Percentiles rank a stretch among this genome's conserved stretches.
phyloP scores from a whole-genome alignment of 2,797 vertebrate species.

The Cetoscarus ocellatus region DNA sequence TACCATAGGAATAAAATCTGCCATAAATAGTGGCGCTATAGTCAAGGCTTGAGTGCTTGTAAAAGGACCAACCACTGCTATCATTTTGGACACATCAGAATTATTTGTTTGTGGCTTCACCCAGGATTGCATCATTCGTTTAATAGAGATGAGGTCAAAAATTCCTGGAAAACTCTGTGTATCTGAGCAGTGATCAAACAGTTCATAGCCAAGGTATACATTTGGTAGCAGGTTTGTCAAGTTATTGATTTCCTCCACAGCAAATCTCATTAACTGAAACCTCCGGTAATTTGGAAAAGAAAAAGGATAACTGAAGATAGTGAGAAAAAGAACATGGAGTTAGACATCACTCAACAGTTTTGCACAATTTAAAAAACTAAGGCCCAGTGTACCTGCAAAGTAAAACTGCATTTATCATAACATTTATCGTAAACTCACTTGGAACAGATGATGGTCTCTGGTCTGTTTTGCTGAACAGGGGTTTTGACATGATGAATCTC shows the following conservation, averaged over 20 bases:
- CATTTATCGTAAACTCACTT: slow-evolving; percentile 64
- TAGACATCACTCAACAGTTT: background rate
- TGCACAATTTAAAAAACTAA: too few relatives aligned
- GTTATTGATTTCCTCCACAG: slow-evolving; percentile 1
- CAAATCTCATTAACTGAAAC: background rate
- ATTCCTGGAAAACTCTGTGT: background rate
- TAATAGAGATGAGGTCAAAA: background rate
- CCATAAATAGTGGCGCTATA: slow-evolving; percentile 72
- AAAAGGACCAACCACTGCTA: slow-evolving; percentile 74
- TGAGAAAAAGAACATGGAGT: background rate
- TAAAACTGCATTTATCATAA: background rate
- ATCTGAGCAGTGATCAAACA: slow-evolving; percentile 1
- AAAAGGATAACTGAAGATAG: background rate
- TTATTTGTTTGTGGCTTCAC: background rate
- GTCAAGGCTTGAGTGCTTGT: slow-evolving; percentile 65
- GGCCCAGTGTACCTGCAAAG: too few relatives aligned
- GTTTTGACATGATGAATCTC: slow-evolving; percentile 60
- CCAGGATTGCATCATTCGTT: slow-evolving; percentile 5
- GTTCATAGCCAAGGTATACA: background rate
- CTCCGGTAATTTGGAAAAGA: background rate
- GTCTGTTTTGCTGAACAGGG: slow-evolving; percentile 3
- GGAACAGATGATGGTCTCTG: slow-evolving; percentile 66
- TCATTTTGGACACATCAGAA: slow-evolving; percentile 47
- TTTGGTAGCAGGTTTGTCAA: background rate
- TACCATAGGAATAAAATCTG: slow-evolving; percentile 79